These are phyloP conservation scores for Probaryconus sp. DNA, from an alignment of 1,140 invertebrate genomes.

Conservation along the genomic window DNA sequence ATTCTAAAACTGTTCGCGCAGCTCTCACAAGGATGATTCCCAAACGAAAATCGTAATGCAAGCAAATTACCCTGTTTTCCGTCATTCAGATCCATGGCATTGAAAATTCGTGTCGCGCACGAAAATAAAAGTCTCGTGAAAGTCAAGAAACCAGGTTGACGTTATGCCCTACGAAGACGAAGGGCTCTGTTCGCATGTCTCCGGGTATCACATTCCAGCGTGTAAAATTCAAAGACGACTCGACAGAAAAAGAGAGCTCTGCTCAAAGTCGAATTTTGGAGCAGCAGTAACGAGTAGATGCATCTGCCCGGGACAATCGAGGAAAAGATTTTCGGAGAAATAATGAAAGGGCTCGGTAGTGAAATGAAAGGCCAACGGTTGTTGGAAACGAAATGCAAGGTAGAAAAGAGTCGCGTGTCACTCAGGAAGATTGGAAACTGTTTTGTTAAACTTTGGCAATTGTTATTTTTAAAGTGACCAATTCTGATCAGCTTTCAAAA, in stretches of 20 bases:
- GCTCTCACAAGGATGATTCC: too few relatives aligned
- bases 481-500: too few relatives aligned
- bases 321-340: conserved; percentile 9
- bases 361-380: conserved; percentile 4
- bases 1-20: too few relatives aligned
- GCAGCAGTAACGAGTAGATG: conserved; percentile 14
- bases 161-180: conserved; percentile 6
- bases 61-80: too few relatives aligned
- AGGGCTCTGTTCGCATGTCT: conserved; percentile 6
- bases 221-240: conserved; percentile 21
- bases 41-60: too few relatives aligned
- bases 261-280: conserved; percentile 26
- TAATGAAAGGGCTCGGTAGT: not conserved
- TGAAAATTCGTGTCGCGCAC: conserved; percentile 7
- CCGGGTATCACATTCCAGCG: conserved; percentile 9
- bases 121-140: conserved; percentile 6
- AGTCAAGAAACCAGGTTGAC: conserved; percentile 6
- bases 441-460: too few relatives aligned
- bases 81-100: not conserved
- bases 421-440: too few relatives aligned
- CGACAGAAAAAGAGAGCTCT: conserved; percentile 6
- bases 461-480: too few relatives aligned
- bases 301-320: not conserved
- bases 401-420: too few relatives aligned
- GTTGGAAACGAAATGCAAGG: too few relatives aligned